phyloP scores from a whole-genome alignment of 1,140 invertebrate genomes.

The Thaumetopoea pityocampa region DNA sequence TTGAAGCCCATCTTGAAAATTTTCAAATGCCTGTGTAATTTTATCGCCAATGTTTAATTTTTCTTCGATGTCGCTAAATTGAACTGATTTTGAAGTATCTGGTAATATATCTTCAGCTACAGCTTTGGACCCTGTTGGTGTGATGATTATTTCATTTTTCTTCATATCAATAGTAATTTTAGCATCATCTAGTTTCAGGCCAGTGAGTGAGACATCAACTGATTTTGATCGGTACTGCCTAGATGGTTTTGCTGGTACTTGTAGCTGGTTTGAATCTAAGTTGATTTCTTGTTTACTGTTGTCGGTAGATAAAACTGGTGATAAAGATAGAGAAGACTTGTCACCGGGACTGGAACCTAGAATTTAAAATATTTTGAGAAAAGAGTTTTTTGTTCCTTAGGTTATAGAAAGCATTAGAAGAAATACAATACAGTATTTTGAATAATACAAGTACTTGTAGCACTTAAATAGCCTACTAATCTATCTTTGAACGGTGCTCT shows the following conservation, averaged over 20 bases:
- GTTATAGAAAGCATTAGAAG: constrained; percentile 22
- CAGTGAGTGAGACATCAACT: constrained; percentile 58
- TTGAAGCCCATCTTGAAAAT: constrained; percentile 46
- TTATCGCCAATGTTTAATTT: constrained; percentile 56
- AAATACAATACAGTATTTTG: background rate
- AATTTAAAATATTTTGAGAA: constrained; percentile 30
- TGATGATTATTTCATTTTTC: constrained; percentile 61
- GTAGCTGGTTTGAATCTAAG: constrained; percentile 50
- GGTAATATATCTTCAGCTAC: constrained; percentile 26
- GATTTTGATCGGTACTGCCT: constrained; percentile 66
- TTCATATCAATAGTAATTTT: constrained; percentile 59
- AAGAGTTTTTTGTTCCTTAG: too few species aligned
- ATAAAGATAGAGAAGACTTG: constrained; percentile 55
- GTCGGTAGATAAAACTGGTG: constrained; percentile 52
- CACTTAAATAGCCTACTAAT: too few species aligned
- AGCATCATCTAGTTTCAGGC: constrained; percentile 52
- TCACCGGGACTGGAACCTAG: constrained; percentile 69
- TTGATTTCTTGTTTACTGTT: constrained; percentile 46
- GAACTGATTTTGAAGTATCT: constrained; percentile 34
- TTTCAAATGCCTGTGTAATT: constrained; percentile 46
- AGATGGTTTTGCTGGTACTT: constrained; percentile 46
- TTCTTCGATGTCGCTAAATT: constrained; percentile 44
- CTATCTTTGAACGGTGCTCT: too few species aligned
- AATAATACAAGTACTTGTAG: too few species aligned
- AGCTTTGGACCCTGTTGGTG: constrained; percentile 52